A percentile compares a stretch with the other conserved stretches of the same genome.
These are phyloP conservation scores for Diadegma fenestrale DNA, from an alignment of 2,888 invertebrate species.

Conservation along the genomic window DNA sequence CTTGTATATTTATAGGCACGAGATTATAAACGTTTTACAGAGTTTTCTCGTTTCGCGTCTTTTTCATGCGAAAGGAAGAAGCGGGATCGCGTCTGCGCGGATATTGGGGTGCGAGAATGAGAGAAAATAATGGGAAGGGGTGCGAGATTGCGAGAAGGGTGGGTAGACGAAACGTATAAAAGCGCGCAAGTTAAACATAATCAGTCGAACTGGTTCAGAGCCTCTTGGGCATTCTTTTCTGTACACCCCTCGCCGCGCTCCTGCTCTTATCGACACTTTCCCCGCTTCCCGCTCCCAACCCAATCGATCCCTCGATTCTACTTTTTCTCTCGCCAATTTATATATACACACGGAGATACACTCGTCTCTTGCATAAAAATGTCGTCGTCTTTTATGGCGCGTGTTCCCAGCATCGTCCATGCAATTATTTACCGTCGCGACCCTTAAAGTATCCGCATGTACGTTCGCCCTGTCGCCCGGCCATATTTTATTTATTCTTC, in stretches of 20 bases:
- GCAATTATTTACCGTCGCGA: slow-evolving; percentile 1
- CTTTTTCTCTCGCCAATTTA: background rate
- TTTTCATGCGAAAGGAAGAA: slow-evolving; percentile 63
- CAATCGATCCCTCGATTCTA: background rate
- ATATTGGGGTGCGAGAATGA: background rate
- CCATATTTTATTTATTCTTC: no score
- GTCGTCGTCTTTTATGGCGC: background rate
- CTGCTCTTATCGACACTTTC: slow-evolving; percentile 1
- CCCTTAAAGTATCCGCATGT: background rate
- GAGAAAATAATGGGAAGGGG: background rate
- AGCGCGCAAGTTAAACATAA: slow-evolving; percentile 79
- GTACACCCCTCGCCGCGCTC: background rate
- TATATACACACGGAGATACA: slow-evolving; percentile 20
- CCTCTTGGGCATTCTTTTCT: slow-evolving; percentile 52
- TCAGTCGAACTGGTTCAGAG: slow-evolving; percentile 75
- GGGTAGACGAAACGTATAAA: slow-evolving; percentile 74
- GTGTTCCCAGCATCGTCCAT: background rate
- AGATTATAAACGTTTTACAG: slow-evolving; percentile 10
- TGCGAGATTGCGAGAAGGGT: background rate
- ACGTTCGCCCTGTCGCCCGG: no score
- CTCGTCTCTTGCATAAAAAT: slow-evolving; percentile 24
- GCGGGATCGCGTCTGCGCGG: slow-evolving; percentile 15
- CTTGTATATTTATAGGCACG: background rate
- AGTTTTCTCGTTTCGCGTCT: slow-evolving; percentile 49
- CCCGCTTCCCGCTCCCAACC: background rate